A percentile compares a stretch with the other conserved stretches of the same genome.
phyloP scores from a whole-genome alignment of 2,113 vertebrate species.

The Tenrec ecaudatus region DNA sequence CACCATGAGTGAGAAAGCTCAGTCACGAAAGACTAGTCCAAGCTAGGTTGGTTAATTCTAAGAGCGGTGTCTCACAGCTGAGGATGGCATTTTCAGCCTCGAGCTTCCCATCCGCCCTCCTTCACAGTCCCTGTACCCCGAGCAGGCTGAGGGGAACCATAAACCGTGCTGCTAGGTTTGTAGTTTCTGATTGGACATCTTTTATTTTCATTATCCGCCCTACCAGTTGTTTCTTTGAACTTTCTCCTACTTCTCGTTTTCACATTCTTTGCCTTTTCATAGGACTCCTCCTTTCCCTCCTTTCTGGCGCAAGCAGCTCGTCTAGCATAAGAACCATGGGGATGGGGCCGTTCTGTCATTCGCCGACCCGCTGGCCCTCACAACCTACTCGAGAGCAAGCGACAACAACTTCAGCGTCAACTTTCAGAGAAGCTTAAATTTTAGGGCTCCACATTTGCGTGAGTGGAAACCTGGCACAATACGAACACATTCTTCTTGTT shows the following conservation, averaged over 20 bases:
- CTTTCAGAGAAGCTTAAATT: not conserved
- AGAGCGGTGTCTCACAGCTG: conserved; percentile 13
- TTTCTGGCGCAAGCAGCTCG: not conserved
- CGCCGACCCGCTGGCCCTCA: no score
- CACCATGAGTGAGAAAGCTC: conserved; percentile 12
- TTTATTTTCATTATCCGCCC: not conserved
- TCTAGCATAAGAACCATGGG: no score
- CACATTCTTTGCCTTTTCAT: not conserved
- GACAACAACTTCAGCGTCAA: not conserved
- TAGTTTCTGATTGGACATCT: not conserved
- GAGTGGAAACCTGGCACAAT: not conserved
- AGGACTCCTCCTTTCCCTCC: not conserved
- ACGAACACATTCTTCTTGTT: not conserved
- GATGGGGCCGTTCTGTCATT: no score
- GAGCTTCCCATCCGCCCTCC: not conserved
- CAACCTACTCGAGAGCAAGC: no score
- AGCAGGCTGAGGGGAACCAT: not conserved
- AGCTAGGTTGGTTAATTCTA: conserved; percentile 7
- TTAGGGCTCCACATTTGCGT: not conserved
- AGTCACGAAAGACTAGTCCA: conserved; percentile 14
- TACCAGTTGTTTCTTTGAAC: not conserved
- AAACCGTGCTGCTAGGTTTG: not conserved
- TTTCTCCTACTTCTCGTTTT: not conserved
- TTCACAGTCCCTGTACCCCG: no score
- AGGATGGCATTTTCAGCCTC: not conserved